Percentiles rank a stretch among this genome's conserved stretches.
These are phyloP conservation scores for Stegana nigrithorax DNA, from an alignment of 2,888 invertebrate genomes.

Conservation along the genomic window DNA sequence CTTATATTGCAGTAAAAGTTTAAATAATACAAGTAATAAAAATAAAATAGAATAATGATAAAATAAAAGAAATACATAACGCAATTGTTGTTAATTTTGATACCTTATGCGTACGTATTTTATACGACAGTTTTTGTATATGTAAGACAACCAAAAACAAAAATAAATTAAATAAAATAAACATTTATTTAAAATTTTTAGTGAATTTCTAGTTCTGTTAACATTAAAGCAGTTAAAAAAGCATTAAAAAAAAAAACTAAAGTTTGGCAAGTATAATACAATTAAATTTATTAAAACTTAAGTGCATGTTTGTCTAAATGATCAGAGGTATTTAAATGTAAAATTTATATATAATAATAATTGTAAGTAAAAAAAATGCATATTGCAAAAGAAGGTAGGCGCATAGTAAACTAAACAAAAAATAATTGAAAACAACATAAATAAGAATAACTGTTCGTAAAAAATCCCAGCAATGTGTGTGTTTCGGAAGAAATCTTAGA, in stretches of 20 bases:
- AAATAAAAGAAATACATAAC: not conserved
- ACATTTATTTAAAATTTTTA: not conserved
- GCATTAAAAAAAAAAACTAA: not conserved
- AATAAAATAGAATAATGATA: not conserved
- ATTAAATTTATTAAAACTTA: not conserved
- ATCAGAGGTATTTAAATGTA: not conserved
- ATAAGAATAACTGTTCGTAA: no score
- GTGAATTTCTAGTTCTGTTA: not conserved
- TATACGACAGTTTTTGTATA: slow-evolving; percentile 10
- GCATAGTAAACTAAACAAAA: not conserved
- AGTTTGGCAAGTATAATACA: not conserved
- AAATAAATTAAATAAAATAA: no score
- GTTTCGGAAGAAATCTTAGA: no score
- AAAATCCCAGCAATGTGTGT: no score
- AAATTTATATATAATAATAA: not conserved
- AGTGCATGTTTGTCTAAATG: slow-evolving; percentile 5
- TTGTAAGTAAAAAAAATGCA: not conserved
- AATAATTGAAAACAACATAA: not conserved
- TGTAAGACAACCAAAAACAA: no score
- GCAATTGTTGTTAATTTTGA: slow-evolving; percentile 3
- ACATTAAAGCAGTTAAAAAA: not conserved
- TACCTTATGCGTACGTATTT: slow-evolving; percentile 16
- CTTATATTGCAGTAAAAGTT: no score
- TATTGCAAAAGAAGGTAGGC: not conserved
- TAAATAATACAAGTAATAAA: not conserved